Base-by-base conservation (phyloP, 92 coral and sea anemone genomes). In the Palythoa heliodiscus region DNA sequence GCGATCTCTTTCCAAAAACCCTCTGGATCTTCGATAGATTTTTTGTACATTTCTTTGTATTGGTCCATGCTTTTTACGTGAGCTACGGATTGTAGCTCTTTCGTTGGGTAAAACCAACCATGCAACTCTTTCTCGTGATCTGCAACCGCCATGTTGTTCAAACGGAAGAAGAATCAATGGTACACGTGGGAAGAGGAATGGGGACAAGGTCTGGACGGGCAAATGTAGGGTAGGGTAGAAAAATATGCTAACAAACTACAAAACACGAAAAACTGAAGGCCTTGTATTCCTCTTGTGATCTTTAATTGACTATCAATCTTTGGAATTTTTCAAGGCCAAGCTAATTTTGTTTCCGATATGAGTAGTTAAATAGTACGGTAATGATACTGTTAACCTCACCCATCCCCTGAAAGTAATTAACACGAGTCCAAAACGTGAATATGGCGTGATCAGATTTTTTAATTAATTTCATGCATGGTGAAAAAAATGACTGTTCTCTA, bases 1-100 rank as follows among this genome's bases (percentile, higher is more conserved):
- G 99, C 98, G 39, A 92, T 85, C 22, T 97, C 97, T 54, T 92
- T 89, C 99, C 99, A 97, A 75, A 97, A 97, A 60, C 83, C 95
- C 19, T 89, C 99, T n/a, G 99, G 99, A 71, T 97, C 89, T 50
- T 94, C 93, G 47, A 97, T 76, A 50, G 98, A 94, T 76, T 87
- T 89, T 29, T 93, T 86, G 83, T 97, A 92, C 95, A 91, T 83
- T 76, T 92, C 89, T n/a, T 88, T 86, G 79, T 97, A 97, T 71
- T 75, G 89, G 71, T 94, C 95, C 91, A 97, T 94, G 83, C 90
- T 89, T 37, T 91, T 73, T n/a, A 97, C 95, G 72, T 97, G 89
- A 11, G 98, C 99, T 77, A 87, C 92, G 12, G 93, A 86, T 82
- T 92, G 78, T 78, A 92, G 78, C 25, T 92, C 88, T 24, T 90